Base-by-base conservation (phyloP, 2,888 invertebrate species). In the Rhodophaea formosa region DNA sequence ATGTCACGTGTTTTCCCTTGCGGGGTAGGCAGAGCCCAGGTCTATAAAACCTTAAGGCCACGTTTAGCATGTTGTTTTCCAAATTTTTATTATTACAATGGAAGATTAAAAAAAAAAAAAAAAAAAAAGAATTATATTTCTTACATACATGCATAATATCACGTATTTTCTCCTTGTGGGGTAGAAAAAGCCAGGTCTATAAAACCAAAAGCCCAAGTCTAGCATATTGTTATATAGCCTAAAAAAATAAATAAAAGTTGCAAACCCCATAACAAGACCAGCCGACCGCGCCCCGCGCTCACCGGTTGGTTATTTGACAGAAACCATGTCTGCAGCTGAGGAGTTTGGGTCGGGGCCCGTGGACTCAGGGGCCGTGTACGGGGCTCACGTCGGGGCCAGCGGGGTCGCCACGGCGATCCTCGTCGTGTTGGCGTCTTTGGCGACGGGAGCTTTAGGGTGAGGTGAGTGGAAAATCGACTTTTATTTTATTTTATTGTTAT, bases 391-490 rank as follows among this genome's bases (percentile, higher is more conserved):
- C 0, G 91, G 92, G 7, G 92, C 93, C n/a, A 93, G 94, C 64
- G 93, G 94, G 53, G 89, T 94, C 12, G 89, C 94, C 60, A 94
- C 95, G 0, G 93, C 93, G 0, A 62, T 95, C 10, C 82, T 95
- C 29, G 95, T 93, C 0, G 84, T 95, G 35, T 70, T 94, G 45
- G 94, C 94, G n/a, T 93, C 94, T 0, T 66, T 94, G 52, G 93
- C 94, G 0, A 94, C 94, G 59, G 95, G 95, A 71, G 93, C 94
- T 68, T 92, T 95, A 75, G 95, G 95, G 95, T 95, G 95, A 95
- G 95, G 95, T 95, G 70, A 81, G 95, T 93, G 32, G 32, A 15
- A 16, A 8, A 8, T n/a, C 10, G 0, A 42, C 23, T 23, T 58
- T 45, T 55, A 47, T 14, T 12, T 57, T 54, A 53, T 53, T 42